Conservation (phyloP, 2,113 vertebrate genomes). For the Pongo pygmaeus region DNA sequence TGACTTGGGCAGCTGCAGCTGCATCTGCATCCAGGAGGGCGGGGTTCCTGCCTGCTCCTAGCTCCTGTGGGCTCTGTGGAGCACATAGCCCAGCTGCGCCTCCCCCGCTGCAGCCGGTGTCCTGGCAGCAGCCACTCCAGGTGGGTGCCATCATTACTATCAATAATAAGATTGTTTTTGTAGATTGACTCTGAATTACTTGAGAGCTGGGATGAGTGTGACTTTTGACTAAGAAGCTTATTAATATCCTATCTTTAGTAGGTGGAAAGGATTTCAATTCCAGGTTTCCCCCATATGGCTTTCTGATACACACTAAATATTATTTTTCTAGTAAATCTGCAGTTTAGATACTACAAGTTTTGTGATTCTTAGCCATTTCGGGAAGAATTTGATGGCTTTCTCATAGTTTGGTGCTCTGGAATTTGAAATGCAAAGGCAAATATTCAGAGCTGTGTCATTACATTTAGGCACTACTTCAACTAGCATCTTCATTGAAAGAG, state of each 20-base stretch:
- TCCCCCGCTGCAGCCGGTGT: fast-evolving
- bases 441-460: background rate
- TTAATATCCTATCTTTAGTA: background rate
- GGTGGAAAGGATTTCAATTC: background rate
- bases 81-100: too few species aligned
- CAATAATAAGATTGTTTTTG: background rate
- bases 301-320: background rate
- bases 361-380: background rate
- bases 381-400: background rate
- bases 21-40: too few species aligned
- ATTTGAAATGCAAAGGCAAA: background rate
- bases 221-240: background rate
- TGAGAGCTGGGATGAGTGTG: background rate
- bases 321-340: background rate
- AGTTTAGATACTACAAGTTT: background rate
- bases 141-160: background rate
- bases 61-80: too few species aligned
- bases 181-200: background rate
- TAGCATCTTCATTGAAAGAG: background rate
- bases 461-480: background rate
- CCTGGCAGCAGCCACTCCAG: too few species aligned
- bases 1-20: too few species aligned
- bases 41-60: too few species aligned
- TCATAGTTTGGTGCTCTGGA: background rate
- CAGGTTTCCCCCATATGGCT: background rate